A percentile compares a stretch with the other conserved stretches of the same genome.
Conservation (phyloP, 2,113 vertebrate species). For the Alces alces region DNA sequence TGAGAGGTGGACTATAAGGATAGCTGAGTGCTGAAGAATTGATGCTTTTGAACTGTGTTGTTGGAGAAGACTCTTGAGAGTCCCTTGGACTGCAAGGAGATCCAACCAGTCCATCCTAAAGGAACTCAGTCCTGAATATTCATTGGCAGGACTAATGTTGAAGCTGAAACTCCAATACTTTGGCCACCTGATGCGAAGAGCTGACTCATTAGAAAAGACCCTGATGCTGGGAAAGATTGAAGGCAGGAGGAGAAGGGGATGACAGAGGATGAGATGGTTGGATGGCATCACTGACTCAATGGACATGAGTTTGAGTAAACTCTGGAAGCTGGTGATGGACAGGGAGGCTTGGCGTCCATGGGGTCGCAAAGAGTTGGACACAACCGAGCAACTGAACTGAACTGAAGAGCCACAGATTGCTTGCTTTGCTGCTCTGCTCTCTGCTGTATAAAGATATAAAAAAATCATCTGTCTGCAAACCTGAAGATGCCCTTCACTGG, state of each 20-base stretch:
- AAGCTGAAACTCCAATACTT: background rate
- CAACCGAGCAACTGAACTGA: background rate
- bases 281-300: background rate
- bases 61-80: background rate
- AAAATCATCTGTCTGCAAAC: background rate
- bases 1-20: background rate
- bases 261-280: background rate
- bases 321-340: accelerated
- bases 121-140: background rate
- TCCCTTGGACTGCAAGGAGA: background rate
- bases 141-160: background rate
- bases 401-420: background rate
- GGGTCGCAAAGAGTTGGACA: background rate
- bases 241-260: accelerated
- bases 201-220: background rate
- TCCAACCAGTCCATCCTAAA: background rate
- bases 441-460: background rate
- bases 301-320: background rate
- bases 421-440: background rate
- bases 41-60: background rate
- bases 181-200: background rate
- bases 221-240: background rate
- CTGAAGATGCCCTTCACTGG: background rate
- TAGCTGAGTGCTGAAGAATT: background rate
- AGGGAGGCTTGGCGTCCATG: background rate